Evolutionary conservation across 2,888 invertebrate species (phyloP), one percentile per base, ranked within the genome.

Genomic region (Synergus japonicus): DNA sequence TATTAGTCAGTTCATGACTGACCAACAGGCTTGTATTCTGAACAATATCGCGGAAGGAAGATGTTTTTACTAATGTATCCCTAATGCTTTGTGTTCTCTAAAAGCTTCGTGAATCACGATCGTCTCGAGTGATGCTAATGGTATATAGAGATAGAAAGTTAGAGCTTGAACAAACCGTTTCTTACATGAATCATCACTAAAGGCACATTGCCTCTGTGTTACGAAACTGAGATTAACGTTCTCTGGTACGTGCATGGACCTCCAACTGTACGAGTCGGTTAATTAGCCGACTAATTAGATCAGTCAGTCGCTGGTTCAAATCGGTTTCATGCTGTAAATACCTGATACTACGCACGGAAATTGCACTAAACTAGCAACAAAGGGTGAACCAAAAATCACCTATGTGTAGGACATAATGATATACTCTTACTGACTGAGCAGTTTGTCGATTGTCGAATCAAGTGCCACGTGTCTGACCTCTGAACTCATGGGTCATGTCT

Each of bases 211-310:
- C 63, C 63, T 63, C 63, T 63, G 4, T 29, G 22, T 60, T 22
- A 29, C 63, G 29, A 29, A 63, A 63, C 63, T 0, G 22, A 60
- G 60, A 63, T 63, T 29, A 22, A 63, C 63, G 63, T 22, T 29
- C 63, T 63, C 12, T 63, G 63, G 63, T 29, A 63, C 29, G 29
- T 29, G 29, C 63, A 29, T 29, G 63, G 13, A 29, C 63, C 63
- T 63, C 63, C 60, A 29, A 63, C 22, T 22, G 5, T 63, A 63
- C 63, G 63, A 63, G 63, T 63, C 63, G 22, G 63, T 63, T 63
- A 63, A 29, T 63, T 63, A 63, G 13, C 29, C 4, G 63, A 63
- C 63, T 63, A 63, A 63, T 63, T 63, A 63, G 63, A 63, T 63
- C 63, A 10, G 29, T 63, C 13, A 22, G 63, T 5, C 29, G 63